These are phyloP conservation scores for Pitangus sulphuratus DNA, from an alignment of 2,797 vertebrate genomes.

Conservation along the genomic window DNA sequence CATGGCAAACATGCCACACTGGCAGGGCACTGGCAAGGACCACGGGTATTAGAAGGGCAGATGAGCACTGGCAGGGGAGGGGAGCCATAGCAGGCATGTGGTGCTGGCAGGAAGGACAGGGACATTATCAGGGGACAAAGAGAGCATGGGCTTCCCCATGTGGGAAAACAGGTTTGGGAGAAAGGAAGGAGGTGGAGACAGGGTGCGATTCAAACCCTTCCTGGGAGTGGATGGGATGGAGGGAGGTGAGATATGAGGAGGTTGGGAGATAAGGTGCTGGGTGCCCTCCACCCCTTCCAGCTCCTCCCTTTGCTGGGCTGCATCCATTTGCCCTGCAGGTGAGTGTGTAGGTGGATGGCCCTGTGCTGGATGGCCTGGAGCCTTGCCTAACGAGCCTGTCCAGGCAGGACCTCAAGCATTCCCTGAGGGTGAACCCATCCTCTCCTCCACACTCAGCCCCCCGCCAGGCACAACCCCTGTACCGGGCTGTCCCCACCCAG, in stretches of 20 bases:
- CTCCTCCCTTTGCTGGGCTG: neutral
- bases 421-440: neutral
- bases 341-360: neutral
- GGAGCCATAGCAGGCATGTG: fast-evolving
- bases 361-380: neutral
- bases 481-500: neutral
- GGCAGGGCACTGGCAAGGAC: neutral
- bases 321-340: fast-evolving
- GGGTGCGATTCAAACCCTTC: neutral
- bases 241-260: neutral
- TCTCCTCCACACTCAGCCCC: neutral
- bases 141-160: neutral
- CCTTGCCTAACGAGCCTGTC: neutral
- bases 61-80: neutral
- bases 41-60: neutral
- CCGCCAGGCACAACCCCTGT: neutral
- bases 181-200: neutral
- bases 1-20: neutral
- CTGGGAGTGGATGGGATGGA: neutral
- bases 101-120: neutral
- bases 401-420: neutral
- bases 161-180: neutral
- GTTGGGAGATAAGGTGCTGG: neutral
- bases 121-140: neutral
- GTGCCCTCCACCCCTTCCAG: neutral